These are phyloP conservation scores for Shargacucullia verbasci DNA, from an alignment of 2,888 invertebrate genomes.

Conservation along the genomic window DNA sequence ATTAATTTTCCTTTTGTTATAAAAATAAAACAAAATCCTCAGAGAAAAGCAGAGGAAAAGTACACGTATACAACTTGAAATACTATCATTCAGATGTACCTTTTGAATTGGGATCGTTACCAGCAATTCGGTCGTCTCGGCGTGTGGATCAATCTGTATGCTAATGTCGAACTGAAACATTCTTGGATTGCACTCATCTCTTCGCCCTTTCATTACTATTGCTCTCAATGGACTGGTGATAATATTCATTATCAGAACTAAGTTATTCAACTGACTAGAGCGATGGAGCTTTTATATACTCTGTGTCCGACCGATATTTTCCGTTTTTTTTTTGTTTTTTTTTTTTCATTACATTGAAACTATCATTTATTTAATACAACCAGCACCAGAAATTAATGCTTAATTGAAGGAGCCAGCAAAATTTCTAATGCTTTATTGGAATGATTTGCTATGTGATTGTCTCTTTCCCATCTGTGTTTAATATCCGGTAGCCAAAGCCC, in stretches of 20 bases:
- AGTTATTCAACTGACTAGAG: neutral
- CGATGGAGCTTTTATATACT: neutral
- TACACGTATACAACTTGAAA: slow-evolving; percentile 35
- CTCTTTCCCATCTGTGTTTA: slow-evolving; percentile 61
- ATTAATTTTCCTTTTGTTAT: neutral
- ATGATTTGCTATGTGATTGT: slow-evolving; percentile 59
- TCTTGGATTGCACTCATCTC: slow-evolving; percentile 62
- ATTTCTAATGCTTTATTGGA: slow-evolving; percentile 50
- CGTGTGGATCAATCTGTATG: slow-evolving; percentile 82
- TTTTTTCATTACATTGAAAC: no score
- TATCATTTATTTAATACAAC: slow-evolving; percentile 25
- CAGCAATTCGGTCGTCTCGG: slow-evolving; percentile 67
- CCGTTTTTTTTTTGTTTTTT: no score
- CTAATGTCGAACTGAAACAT: slow-evolving; percentile 70
- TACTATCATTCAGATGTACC: slow-evolving; percentile 56
- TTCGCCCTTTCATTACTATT: slow-evolving; percentile 59
- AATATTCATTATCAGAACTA: slow-evolving; percentile 20
- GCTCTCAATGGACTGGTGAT: slow-evolving; percentile 56
- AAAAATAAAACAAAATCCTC: neutral
- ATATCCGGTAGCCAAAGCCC: slow-evolving; percentile 60
- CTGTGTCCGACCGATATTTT: neutral
- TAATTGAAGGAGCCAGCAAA: no score
- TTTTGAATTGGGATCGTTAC: slow-evolving; percentile 70
- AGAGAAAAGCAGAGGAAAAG: slow-evolving; percentile 5
- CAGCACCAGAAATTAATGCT: no score